Evolutionary conservation across 1,140 invertebrate species (phyloP), one percentile per base, ranked within the genome.

Genomic region (Schmidtea mediterranea): DNA sequence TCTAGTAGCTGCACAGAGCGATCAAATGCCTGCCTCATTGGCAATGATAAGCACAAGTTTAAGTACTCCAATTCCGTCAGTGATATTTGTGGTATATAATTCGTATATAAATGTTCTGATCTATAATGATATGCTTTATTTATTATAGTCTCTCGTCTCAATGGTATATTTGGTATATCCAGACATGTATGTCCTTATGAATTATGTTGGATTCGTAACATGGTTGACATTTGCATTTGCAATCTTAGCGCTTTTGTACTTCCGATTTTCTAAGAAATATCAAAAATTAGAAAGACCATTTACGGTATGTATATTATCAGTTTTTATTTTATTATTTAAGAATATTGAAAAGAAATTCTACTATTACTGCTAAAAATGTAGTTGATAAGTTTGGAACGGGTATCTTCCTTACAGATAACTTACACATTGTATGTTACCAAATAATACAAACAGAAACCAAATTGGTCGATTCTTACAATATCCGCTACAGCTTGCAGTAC

Each of bases 151-250:
- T 2, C 55, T 94, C 13, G 67, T 94, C 12, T 92, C 86, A 0
- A 74, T 95, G 66, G 52, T 84, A 19, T 98, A 95, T 62, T 71
- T 97, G 49, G 76, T 76, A 1, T 82, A 82, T 1, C 82, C 80
- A 5, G 78, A 97, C 61, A 92, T 95, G 54, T 79, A 76, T 58
- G 76, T 77, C 16, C 72, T 97, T 8, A 97, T 97, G 56, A 95
- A 92, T 66, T 97, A 95, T 62, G 87, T 95, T 21, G 84, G 86
- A 52, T 94, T 97, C 64, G 86, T 86, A 13, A 95, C 86, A 51
- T 97, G 40, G 40, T 23, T 41, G 40, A 23, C 40, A 19, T 19
- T 41, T 23, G 40, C 18, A 19, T 5, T 41, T 6, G 18, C 40
- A 6, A 23, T 41, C 12, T 3, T 41, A 19, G 22, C 22, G 18